A percentile compares a stretch with the other conserved stretches of the same genome.
These are phyloP conservation scores for Sternotherus odoratus DNA, from an alignment of 2,797 vertebrate genomes.

Conservation along the genomic window DNA sequence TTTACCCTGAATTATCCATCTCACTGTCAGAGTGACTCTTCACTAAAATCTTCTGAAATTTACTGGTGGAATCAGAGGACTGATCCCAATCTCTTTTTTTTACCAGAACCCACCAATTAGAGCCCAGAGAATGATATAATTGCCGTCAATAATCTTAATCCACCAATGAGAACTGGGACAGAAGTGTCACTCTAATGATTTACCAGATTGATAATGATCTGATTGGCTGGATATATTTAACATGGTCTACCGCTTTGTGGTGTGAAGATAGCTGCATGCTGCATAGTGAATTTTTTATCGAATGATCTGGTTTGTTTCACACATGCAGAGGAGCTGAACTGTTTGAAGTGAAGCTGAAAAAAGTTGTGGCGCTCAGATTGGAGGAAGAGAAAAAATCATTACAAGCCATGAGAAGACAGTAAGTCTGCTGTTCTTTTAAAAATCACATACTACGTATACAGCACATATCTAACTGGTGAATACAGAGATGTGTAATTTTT, in stretches of 20 bases:
- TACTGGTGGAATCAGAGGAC: background rate
- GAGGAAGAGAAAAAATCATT: constrained; percentile 83
- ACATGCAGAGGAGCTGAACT: constrained; percentile 81
- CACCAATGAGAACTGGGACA: background rate
- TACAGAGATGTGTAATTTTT: background rate
- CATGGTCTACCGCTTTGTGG: background rate
- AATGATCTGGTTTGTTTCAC: background rate
- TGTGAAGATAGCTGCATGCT: background rate
- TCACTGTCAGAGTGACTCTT: background rate
- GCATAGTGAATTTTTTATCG: background rate
- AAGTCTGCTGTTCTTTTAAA: constrained; percentile 33
- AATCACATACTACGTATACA: background rate
- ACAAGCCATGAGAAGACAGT: constrained; percentile 82
- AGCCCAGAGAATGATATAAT: background rate
- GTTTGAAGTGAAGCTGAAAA: constrained; percentile 85
- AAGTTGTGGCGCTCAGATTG: constrained; percentile 76
- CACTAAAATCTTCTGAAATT: background rate
- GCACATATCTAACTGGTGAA: background rate
- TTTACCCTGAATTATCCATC: background rate
- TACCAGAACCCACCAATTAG: background rate
- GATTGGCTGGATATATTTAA: background rate
- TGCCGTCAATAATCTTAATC: background rate
- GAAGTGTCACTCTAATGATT: background rate
- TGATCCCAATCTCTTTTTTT: background rate
- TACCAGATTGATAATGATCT: background rate